Evolutionary conservation across 2,113 vertebrate species (phyloP).

Genomic region (Thinocorus orbignyianus): DNA sequence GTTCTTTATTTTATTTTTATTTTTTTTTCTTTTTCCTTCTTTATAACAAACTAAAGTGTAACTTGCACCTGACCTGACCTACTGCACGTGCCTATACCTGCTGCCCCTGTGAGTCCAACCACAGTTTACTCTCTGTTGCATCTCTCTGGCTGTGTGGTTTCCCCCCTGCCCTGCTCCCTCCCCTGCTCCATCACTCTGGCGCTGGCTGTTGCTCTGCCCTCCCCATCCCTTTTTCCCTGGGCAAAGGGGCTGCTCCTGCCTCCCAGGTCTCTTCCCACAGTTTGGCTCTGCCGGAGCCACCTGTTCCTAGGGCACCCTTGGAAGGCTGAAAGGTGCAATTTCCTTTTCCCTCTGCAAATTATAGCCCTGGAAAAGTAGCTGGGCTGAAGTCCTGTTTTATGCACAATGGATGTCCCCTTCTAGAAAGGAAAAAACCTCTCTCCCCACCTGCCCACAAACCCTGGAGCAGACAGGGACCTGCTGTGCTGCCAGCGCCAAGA

Average conservation of each 20-base stretch:
- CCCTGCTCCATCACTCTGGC: background rate
- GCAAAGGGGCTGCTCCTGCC: background rate
- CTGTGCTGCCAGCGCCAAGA: background rate
- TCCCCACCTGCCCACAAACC: background rate
- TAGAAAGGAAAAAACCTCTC: background rate
- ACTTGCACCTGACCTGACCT: constrained; percentile 61
- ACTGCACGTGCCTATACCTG: constrained; percentile 64
- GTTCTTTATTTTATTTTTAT: constrained; percentile 44
- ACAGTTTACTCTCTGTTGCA: constrained; percentile 64
- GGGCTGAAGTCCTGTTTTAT: background rate
- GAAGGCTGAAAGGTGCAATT: constrained; percentile 53
- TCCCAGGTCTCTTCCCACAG: background rate
- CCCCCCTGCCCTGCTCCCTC: background rate
- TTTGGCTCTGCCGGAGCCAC: background rate
- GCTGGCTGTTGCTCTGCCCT: background rate
- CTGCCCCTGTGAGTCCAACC: constrained; percentile 67
- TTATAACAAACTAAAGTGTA: constrained; percentile 69
- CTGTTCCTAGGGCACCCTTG: background rate
- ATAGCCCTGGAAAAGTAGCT: background rate
- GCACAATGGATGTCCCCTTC: background rate
- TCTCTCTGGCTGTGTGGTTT: constrained; percentile 38
- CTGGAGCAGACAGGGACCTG: background rate
- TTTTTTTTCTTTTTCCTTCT: constrained; percentile 58
- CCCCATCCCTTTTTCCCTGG: background rate
- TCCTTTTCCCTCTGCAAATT: background rate